Evolutionary conservation across 2,797 vertebrate species (phyloP).

Genomic region (Pampus argenteus): DNA sequence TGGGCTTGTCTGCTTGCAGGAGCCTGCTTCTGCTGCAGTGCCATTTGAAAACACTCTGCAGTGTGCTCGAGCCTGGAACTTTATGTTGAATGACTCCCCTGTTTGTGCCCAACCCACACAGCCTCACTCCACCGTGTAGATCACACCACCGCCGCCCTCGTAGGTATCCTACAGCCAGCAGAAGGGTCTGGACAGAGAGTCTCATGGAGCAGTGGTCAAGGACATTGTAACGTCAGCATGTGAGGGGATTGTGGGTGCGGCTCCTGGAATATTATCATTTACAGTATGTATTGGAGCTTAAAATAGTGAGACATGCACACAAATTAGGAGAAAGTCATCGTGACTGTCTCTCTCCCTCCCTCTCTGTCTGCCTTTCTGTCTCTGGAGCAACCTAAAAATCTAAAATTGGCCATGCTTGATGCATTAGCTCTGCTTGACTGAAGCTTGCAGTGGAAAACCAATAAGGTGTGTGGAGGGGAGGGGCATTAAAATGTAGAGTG

Average conservation of each 20-base stretch:
- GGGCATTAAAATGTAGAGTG: constrained; percentile 34
- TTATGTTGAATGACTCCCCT: constrained; percentile 68
- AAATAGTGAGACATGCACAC: constrained; percentile 52
- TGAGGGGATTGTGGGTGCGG: constrained; percentile 24
- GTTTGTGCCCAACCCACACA: constrained; percentile 48
- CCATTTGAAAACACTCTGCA: constrained; percentile 82
- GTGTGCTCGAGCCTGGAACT: constrained; percentile 68
- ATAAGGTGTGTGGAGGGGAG: constrained; percentile 24
- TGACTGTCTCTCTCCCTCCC: constrained; percentile 27
- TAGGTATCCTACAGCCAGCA: constrained; percentile 28
- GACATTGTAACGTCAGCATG: constrained; percentile 43
- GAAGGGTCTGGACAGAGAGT: constrained; percentile 5
- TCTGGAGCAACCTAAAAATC: constrained; percentile 69
- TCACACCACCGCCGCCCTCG: constrained; percentile 38
- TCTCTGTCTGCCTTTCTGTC: constrained; percentile 49
- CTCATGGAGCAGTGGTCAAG: constrained; percentile 43
- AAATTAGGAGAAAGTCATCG: constrained; percentile 43
- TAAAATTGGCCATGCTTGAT: constrained; percentile 70
- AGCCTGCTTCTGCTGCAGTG: constrained; percentile 77
- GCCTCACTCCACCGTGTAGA: constrained; percentile 35
- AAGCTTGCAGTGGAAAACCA: constrained; percentile 46
- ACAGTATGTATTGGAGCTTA: constrained; percentile 37
- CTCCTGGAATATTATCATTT: constrained; percentile 43
- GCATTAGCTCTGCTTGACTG: constrained; percentile 50
- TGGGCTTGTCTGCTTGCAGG: constrained; percentile 53